A percentile compares a stretch with the other conserved stretches of the same genome.
phyloP scores from a whole-genome alignment of 2,113 vertebrate genomes.

The Phyllostomus discolor region DNA sequence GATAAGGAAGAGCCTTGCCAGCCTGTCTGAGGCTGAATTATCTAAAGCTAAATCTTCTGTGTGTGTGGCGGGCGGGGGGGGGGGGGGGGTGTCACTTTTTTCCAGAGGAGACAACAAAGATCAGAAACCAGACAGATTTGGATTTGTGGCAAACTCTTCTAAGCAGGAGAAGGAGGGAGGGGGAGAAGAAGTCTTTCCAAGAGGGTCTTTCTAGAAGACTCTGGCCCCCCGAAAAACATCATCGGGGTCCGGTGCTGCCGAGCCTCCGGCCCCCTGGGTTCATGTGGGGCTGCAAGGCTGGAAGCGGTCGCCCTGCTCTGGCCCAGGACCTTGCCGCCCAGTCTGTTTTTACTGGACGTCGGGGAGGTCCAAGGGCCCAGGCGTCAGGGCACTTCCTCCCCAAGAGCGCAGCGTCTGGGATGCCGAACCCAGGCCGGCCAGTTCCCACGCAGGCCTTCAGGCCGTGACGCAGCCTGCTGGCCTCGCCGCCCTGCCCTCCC shows the following conservation, averaged over 20 bases:
- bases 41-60: neutral
- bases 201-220: neutral
- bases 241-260: too few species aligned
- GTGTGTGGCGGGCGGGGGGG: too few species aligned
- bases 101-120: neutral
- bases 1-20: neutral
- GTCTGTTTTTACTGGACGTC: constrained; percentile 58
- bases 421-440: neutral
- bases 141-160: neutral
- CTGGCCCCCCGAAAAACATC: neutral
- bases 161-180: neutral
- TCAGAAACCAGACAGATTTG: neutral
- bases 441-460: constrained; percentile 51
- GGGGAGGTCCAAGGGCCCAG: constrained; percentile 34
- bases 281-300: neutral
- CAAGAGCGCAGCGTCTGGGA: neutral
- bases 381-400: constrained; percentile 29
- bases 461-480: neutral
- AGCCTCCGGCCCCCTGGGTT: neutral
- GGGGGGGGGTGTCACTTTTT: neutral
- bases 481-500: neutral
- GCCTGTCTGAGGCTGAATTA: neutral
- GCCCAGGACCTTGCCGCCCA: constrained; percentile 56
- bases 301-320: neutral
- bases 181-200: neutral